Base-by-base conservation (phyloP, 2,888 invertebrate species). In the Mesochorus sp. region DNA sequence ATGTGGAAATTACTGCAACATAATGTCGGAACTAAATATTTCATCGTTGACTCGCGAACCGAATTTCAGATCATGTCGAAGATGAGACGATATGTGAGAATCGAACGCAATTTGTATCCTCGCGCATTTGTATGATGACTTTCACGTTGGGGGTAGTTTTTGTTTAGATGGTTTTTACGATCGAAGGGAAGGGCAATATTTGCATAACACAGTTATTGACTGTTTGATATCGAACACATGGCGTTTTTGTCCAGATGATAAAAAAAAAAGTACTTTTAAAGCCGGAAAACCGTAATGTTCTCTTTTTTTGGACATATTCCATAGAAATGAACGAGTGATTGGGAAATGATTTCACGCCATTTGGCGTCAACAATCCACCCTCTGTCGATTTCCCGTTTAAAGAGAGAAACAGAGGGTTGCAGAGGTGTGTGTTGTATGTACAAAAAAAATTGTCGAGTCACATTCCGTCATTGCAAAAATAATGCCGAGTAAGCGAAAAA, bases 271-370 rank as follows among this genome's bases (percentile, higher is more conserved):
- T 17, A 64, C 26, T 49, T 61, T 44, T 51, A 3, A 14, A 17
- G 4, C 6, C 34, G 55, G 39, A 68, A 24, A 28, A 24, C 26
- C 55, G 14, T 39, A 55, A 73, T 51, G 73, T 19, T 57, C 55
- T 42, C 28, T 28, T 61, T 66, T 66, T 59, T 37, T 17, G 21
- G 10, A 17, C 14, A 3, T 24, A 12, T 24, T 53, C 10, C n/a
- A 8, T 17, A 24, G 0, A 28, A 21, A 51, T 21, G 31, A 28
- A 42, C 2, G 0, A 44, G 17, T 39, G 64, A 49, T 73, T 47
- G 73, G 57, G 24, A 62, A 76, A 77, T 77, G 44, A 78, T 74
- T 70, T 70, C 68, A 59, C 70, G 64, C 66, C 71, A 71, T 76
- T 64, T 71, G 76, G 70, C 49, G 26, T 70, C 17, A 59, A 70